Base-by-base conservation (phyloP, 2,888 invertebrate species). In the Myathropa florea region DNA sequence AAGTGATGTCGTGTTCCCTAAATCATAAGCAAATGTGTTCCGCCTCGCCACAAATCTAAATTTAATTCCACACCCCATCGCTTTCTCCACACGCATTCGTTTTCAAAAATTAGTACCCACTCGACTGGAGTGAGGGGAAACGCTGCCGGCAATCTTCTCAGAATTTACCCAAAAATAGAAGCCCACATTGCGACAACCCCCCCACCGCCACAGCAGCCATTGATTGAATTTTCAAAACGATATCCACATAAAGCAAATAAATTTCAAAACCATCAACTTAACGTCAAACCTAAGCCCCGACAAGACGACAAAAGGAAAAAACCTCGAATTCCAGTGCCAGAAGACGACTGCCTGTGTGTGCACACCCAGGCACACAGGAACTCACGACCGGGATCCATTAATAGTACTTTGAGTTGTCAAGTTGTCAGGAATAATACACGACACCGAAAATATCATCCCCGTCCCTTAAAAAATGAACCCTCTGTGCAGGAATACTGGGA, bases 371-470 rank as follows among this genome's bases (percentile, higher is more conserved):
- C 23, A 61, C 18, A 63, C 21, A 21, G 33, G 21, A 57, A 57
- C 33, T 46, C 24, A 39, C 59, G 14, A 57, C 28, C 7, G 24
- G 39, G 33, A 60, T 10, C 60, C 76, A 76, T 76, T 67, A 65
- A 76, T 75, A 73, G 75, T 65, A 65, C 75, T 75, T 65, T 23
- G 65, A 33, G 59, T 59, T 76, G 76, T 76, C 76, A 76, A 76
- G 30, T 28, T 76, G 76, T 76, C 76, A 67, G 60, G 65, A 57
- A 59, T 59, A 76, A 67, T 67, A 67, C 59, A 59, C 55, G 57
- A 75, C 60, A 67, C 67, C 18, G 53, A 55, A 55, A 26, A 33
- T 64, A 59, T 59, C 26, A 39, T 46, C 24, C 53, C 60, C 33
- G 28, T 33, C 24, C 36, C 24, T 4, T 9, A 53, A 67, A 76